Conservation (phyloP, 1,140 invertebrate genomes). For the Agrypnia vestita region DNA sequence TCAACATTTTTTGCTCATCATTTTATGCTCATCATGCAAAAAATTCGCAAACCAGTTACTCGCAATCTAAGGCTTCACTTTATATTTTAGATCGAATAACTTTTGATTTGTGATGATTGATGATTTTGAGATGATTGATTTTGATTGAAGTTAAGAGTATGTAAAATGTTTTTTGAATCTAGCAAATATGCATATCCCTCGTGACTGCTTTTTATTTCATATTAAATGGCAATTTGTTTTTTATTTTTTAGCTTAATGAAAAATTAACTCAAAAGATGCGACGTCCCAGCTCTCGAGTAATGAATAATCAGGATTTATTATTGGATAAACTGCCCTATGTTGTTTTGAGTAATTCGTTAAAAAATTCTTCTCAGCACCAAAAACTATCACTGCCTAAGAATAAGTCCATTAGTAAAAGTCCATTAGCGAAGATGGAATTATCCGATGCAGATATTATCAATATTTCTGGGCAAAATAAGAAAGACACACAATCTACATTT, state of each 20-base stretch:
- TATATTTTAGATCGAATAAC: too few species aligned
- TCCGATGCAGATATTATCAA: slow-evolving; percentile 1
- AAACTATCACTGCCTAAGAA: slow-evolving; percentile 8
- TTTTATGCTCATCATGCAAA: too few species aligned
- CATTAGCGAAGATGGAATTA: not conserved
- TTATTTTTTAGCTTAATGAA: slow-evolving; percentile 39
- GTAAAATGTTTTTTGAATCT: too few species aligned
- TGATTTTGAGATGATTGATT: too few species aligned
- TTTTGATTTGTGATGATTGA: too few species aligned
- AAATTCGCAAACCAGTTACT: too few species aligned
- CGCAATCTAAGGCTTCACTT: too few species aligned
- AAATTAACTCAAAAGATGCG: slow-evolving; percentile 37
- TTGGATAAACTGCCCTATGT: slow-evolving; percentile 22
- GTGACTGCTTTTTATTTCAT: too few species aligned
- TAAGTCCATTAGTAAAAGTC: not conserved
- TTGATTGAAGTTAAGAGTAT: too few species aligned
- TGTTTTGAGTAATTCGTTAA: slow-evolving; percentile 4
- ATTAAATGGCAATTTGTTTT: not conserved
- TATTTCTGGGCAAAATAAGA: not conserved
- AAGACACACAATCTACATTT: not conserved
- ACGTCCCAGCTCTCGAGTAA: slow-evolving; percentile 8
- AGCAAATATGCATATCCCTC: too few species aligned
- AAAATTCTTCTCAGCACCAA: not conserved
- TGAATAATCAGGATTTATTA: slow-evolving; percentile 16
- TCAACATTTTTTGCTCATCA: too few species aligned